Evolutionary conservation across 2,888 invertebrate species (phyloP).

Genomic region (Sericinus montela): DNA sequence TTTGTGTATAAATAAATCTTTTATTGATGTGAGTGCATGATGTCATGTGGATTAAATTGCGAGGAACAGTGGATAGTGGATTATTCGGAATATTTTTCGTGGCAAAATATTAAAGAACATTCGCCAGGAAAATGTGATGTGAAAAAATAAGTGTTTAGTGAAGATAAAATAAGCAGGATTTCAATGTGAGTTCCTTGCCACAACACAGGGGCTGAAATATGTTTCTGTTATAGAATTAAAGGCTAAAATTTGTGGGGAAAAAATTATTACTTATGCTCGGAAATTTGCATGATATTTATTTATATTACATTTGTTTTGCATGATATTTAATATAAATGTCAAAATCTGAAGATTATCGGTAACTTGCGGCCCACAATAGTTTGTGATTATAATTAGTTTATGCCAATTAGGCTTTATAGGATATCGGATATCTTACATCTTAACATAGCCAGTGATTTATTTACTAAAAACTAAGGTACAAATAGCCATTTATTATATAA

Average conservation of each 20-base stretch:
- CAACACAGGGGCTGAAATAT: neutral
- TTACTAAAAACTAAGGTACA: conserved; percentile 52
- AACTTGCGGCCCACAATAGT: neutral
- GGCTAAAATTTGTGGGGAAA: neutral
- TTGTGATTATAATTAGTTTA: neutral
- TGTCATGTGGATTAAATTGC: conserved; percentile 3
- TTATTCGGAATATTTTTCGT: neutral
- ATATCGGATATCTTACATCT: neutral
- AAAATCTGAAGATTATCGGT: conserved; percentile 24
- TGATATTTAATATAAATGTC: conserved; percentile 42
- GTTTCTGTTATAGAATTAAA: neutral
- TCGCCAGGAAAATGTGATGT: neutral
- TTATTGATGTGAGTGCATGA: conserved; percentile 11
- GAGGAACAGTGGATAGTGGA: neutral
- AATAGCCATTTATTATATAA: conserved; percentile 46
- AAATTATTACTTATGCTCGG: neutral
- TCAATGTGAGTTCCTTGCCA: neutral
- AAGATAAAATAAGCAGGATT: neutral
- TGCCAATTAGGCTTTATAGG: neutral
- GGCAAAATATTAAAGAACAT: neutral
- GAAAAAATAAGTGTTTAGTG: neutral
- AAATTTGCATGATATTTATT: neutral
- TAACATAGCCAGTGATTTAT: conserved; percentile 26
- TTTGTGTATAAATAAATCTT: conserved; percentile 19
- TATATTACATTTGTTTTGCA: neutral